Evolutionary conservation across 2,888 invertebrate genomes (phyloP).

Genomic region (Hyposoter dolosus): DNA sequence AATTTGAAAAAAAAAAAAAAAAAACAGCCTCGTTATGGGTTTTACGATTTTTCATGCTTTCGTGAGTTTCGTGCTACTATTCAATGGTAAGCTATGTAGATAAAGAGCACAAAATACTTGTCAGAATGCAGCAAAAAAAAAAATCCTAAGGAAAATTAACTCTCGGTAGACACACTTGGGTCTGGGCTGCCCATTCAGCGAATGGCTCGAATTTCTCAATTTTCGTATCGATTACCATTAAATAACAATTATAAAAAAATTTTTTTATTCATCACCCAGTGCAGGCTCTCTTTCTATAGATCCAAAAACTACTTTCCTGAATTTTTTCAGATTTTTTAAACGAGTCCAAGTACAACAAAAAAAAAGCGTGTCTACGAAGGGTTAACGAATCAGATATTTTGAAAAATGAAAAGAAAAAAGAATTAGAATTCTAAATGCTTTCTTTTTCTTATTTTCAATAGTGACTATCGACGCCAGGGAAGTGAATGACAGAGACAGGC

Average conservation of each 20-base stretch:
- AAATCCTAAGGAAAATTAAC: background rate
- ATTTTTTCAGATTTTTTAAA: too few species aligned
- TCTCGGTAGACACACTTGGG: too few species aligned
- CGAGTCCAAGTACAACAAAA: too few species aligned
- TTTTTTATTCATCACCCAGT: too few species aligned
- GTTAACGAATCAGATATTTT: background rate
- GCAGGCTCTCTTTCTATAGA: too few species aligned
- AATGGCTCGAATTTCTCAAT: too few species aligned
- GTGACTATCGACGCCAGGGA: background rate
- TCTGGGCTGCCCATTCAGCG: too few species aligned
- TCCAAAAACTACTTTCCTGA: too few species aligned
- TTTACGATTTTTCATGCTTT: background rate
- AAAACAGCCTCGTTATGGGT: conserved; percentile 13
- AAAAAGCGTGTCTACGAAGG: too few species aligned
- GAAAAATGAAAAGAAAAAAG: background rate
- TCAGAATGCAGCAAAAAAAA: background rate
- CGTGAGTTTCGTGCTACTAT: background rate
- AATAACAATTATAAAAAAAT: too few species aligned
- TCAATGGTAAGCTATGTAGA: conserved; percentile 26
- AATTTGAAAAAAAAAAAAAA: background rate
- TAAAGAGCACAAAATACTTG: background rate
- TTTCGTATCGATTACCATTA: too few species aligned
- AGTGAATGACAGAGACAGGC: background rate
- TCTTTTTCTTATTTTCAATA: background rate
- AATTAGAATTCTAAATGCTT: background rate